Conservation (phyloP, 2,888 invertebrate genomes). For the Leucoma salicis region DNA sequence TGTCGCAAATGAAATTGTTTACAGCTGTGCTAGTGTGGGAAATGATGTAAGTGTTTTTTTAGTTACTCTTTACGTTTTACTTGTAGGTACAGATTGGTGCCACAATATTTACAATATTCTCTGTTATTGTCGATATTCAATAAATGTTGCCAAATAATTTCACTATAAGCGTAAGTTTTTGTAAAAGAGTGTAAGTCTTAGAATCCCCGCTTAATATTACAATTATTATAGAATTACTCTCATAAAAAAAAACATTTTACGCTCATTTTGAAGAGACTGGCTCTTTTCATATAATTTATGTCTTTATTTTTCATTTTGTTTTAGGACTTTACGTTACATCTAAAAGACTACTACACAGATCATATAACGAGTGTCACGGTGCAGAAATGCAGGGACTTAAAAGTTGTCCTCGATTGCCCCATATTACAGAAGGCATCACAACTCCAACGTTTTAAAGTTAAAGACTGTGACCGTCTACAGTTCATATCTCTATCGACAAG, state of each 20-base stretch:
- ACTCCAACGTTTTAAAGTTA: slow-evolving; percentile 65
- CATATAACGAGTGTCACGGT: slow-evolving; percentile 68
- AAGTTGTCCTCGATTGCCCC: slow-evolving; percentile 73
- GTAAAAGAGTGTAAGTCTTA: too few species aligned
- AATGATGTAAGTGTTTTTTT: slow-evolving; percentile 58
- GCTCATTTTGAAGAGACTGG: too few species aligned
- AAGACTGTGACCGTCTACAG: slow-evolving; percentile 60
- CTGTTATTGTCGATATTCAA: too few species aligned
- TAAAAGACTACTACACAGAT: slow-evolving; percentile 77
- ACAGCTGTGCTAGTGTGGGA: slow-evolving; percentile 51
- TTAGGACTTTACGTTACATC: slow-evolving; percentile 73
- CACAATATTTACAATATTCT: too few species aligned
- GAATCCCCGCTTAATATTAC: too few species aligned
- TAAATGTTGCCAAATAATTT: too few species aligned
- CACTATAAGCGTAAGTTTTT: too few species aligned
- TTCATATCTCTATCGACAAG: slow-evolving; percentile 51
- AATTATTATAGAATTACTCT: too few species aligned
- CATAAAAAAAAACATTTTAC: too few species aligned
- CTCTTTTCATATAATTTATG: too few species aligned
- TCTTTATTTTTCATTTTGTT: slow-evolving; percentile 50
- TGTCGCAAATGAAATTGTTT: slow-evolving; percentile 56
- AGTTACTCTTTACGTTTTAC: slow-evolving; percentile 4
- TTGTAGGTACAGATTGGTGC: too few species aligned
- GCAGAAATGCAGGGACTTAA: slow-evolving; percentile 72
- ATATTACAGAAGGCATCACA: slow-evolving; percentile 60